phyloP scores from a whole-genome alignment of 2,888 invertebrate genomes.

The Erynnis tages region DNA sequence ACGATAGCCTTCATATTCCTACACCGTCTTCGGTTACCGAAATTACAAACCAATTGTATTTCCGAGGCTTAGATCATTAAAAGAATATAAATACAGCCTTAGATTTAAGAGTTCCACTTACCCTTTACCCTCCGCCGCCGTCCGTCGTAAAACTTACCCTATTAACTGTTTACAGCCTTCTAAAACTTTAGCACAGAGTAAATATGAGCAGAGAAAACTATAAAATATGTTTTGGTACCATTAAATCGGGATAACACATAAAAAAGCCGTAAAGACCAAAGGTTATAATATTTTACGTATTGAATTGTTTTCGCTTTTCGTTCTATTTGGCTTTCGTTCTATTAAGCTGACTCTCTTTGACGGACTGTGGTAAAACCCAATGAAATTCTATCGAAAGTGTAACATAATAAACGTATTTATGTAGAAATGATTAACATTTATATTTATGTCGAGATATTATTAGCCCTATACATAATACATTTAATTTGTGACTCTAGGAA shows the following conservation, averaged over 20 bases:
- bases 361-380: too few relatives aligned
- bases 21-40: slow-evolving; percentile 12
- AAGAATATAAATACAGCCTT: slow-evolving; percentile 27
- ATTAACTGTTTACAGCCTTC: slow-evolving; percentile 72
- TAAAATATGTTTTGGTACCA: slow-evolving; percentile 29
- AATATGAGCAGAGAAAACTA: slow-evolving; percentile 31
- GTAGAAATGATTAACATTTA: too few relatives aligned
- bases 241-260: slow-evolving; percentile 25
- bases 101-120: slow-evolving; percentile 29
- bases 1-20: too few relatives aligned
- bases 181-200: slow-evolving; percentile 39
- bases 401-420: too few relatives aligned
- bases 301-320: slow-evolving; percentile 6
- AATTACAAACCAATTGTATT: slow-evolving; percentile 19
- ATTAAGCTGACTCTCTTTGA: too few relatives aligned
- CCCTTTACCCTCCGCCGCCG: slow-evolving; percentile 32
- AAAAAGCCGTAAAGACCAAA: slow-evolving; percentile 29
- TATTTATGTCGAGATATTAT: too few relatives aligned
- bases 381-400: too few relatives aligned
- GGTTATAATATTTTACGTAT: slow-evolving; percentile 18
- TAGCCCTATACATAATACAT: too few relatives aligned
- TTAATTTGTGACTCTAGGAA: too few relatives aligned
- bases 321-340: too few relatives aligned
- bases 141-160: slow-evolving; percentile 67
- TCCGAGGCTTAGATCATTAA: slow-evolving; percentile 21